Evolutionary conservation across 2,113 vertebrate species (phyloP), one percentile per base, ranked within the genome.

Genomic region (Theristicus caerulescens): DNA sequence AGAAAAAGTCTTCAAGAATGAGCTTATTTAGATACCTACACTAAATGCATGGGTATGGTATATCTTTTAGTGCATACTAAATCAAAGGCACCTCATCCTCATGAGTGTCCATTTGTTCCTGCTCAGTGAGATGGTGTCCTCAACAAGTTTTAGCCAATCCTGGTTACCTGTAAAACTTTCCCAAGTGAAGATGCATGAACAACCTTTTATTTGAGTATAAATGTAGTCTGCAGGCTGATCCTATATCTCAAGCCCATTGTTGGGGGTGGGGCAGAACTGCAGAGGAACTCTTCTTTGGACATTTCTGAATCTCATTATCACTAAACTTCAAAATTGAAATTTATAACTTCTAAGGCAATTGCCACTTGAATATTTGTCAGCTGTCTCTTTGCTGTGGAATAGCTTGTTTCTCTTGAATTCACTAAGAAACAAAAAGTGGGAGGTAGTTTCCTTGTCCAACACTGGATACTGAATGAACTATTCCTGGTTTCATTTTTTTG

Each of bases 11-110:
- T 88, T 93, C 4, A 11, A 32, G 49, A 74, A 34, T 40, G 2
- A 79, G 5, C 2, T 55, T 55, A 4, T 78, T 73, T 51, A 46
- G 32, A 31, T 57, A 9, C 2, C 3, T 10, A 49, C 2, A 36
- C 10, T 31, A 54, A n/a, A 32, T 32, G 4, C 10, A 13, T 5
- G 14, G 14, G 2, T 11, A 22, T 24, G 12, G 21, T 2, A 2
- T n/a, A 36, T 57, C 16, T 78, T 49, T 49, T 32, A 64, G 31
- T 17, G 25, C 20, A 32, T 36, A 24, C 10, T 32, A 27, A 54
- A 55, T 11, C 26, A 62, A 32, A 76, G 15, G 46, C 54, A 42
- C 21, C 13, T 62, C 1, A 0, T 36, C 34, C 25, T 61, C 12
- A 2, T 36, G 40, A 65, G 1, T 59, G 2, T 15, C 26, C 6